These are phyloP conservation scores for Ariolimax columbianus DNA, from an alignment of 2,888 invertebrate genomes.

Conservation along the genomic window DNA sequence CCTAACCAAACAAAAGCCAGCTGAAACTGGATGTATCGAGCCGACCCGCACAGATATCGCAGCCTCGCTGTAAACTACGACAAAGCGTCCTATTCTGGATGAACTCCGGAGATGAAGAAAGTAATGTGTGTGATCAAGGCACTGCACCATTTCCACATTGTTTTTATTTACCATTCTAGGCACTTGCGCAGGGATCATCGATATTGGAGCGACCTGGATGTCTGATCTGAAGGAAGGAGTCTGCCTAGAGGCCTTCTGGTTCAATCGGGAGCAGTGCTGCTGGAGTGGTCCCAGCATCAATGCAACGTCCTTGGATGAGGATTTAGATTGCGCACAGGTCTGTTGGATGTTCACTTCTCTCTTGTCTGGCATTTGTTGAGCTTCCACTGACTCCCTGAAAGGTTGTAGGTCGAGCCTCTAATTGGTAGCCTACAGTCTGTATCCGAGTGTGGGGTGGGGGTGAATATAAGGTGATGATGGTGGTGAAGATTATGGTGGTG, in stretches of 20 bases:
- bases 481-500: too few relatives aligned
- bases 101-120: too few relatives aligned
- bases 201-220: constrained; percentile 93
- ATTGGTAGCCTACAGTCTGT: too few relatives aligned
- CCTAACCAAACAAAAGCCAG: too few relatives aligned
- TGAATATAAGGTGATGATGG: too few relatives aligned
- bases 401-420: neutral
- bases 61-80: too few relatives aligned
- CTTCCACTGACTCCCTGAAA: neutral
- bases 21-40: too few relatives aligned
- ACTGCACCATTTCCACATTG: neutral
- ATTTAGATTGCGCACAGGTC: constrained; percentile 81
- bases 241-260: constrained; percentile 95
- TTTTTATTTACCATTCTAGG: constrained; percentile 60
- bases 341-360: neutral
- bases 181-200: constrained; percentile 95
- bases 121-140: too few relatives aligned
- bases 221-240: constrained; percentile 98
- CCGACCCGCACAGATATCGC: too few relatives aligned
- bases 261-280: constrained; percentile 96
- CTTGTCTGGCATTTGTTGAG: neutral
- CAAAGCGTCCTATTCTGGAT: too few relatives aligned
- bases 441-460: too few relatives aligned
- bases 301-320: constrained; percentile 85
- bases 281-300: constrained; percentile 89